Conservation (phyloP, 37 sponge, comb jelly and placozoan species). For the Crambe crambe region DNA sequence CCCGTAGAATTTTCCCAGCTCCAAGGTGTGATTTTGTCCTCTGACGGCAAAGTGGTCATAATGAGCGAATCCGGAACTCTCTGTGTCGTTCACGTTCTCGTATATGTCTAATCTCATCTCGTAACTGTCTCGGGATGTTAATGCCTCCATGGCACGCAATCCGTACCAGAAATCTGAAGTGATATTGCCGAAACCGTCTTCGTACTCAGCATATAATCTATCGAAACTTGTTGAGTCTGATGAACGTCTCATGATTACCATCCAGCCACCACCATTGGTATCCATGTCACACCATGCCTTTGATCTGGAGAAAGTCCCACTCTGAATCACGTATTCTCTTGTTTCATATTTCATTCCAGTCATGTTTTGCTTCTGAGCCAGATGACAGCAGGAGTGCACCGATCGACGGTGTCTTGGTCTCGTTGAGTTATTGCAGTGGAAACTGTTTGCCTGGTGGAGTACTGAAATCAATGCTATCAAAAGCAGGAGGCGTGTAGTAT, state of each 20-base stretch:
- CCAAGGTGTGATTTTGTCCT: slow-evolving; percentile 19
- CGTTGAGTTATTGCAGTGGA: no score
- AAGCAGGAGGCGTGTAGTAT: no score
- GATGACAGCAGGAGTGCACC: no score
- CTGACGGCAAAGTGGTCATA: slow-evolving; percentile 12
- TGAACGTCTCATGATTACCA: slow-evolving; percentile 32
- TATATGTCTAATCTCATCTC: slow-evolving; percentile 45
- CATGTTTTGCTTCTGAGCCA: no score
- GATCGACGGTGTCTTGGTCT: no score
- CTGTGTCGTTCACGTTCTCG: background rate
- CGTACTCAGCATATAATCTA: slow-evolving; percentile 25
- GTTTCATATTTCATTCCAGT: no score
- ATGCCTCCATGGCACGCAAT: slow-evolving; percentile 12
- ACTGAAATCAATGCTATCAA: no score
- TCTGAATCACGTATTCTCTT: background rate
- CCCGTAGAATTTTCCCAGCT: background rate
- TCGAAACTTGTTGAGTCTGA: slow-evolving; percentile 17
- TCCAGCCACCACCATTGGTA: slow-evolving; percentile 35
- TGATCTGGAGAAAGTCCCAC: slow-evolving; percentile 1
- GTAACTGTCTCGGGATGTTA: slow-evolving; percentile 27
- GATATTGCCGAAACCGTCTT: slow-evolving; percentile 64
- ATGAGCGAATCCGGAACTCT: background rate
- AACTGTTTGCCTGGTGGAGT: no score
- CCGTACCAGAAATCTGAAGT: slow-evolving; percentile 50
- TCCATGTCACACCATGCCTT: slow-evolving; percentile 32